Base-by-base conservation (phyloP, 2,113 vertebrate genomes). In the Dromas ardeola region DNA sequence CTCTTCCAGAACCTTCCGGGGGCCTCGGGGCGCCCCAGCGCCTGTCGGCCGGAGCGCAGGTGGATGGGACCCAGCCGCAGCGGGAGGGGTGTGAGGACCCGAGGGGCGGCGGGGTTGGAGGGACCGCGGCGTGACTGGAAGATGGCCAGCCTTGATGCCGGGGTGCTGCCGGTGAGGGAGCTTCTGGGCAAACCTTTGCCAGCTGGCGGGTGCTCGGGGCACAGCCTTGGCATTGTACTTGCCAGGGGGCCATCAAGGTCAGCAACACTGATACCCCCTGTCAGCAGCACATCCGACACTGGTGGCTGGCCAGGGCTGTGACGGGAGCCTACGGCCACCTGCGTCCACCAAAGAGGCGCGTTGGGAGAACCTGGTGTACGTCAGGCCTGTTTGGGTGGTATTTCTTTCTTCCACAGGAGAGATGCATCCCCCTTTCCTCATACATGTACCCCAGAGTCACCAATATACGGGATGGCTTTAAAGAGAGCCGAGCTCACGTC, bases 401-500 rank as follows among this genome's bases (percentile, higher is more conserved):
- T 49, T 30, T 50, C 5, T 71, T 40, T 29, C 5, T 7, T 15
- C 63, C 20, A 4, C 42, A 27, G 38, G 84, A 55, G 14, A n/a
- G 15, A 8, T 0, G 1, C 2, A 0, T 50, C 26, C 25, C 30
- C 32, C 4, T 76, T 23, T 32, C 11, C 27, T 73, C 67, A 3
- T 16, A 3, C 11, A 1, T 0, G 0, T 56, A 50, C 13, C 22
- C 38, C 50, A n/a, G 66, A 50, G 20, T 2, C 0, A n/a, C 38
- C 29, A 8, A 2, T 26, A 5, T 10, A 1, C 1, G 0, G 36
- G 15, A 27, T 62, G 52, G 40, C 9, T 69, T 66, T 25, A 43
- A 55, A 16, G 47, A 29, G 5, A 27, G 6, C 0, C 0, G 0
- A 72, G 4, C 26, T 73, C 13, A 12, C 0, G 0, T 13, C 1